Conservation (phyloP, 2,888 invertebrate species). For the Cetonia aurata region DNA sequence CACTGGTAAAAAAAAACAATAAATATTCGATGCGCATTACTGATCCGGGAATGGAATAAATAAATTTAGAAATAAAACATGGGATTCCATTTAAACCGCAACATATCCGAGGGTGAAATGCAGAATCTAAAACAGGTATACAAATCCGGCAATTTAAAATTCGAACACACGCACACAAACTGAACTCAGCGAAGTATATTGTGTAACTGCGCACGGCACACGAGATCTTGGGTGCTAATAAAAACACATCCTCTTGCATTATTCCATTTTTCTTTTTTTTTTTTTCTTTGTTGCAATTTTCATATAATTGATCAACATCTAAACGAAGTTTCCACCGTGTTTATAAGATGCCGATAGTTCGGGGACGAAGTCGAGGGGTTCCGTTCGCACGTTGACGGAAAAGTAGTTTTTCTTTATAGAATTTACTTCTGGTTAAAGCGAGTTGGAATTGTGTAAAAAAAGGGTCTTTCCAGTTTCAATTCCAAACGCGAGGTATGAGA, state of each 20-base stretch:
- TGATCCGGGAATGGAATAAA: neutral
- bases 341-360: no score
- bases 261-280: slow-evolving; percentile 3
- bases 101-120: slow-evolving; percentile 7
- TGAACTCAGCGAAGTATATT: neutral
- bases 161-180: neutral
- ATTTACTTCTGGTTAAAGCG: no score
- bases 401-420: no score
- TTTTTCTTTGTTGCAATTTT: neutral
- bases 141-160: slow-evolving; percentile 22
- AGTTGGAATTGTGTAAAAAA: no score
- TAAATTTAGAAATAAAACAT: slow-evolving; percentile 1
- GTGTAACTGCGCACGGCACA: neutral
- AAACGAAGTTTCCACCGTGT: neutral
- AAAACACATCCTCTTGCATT: no score
- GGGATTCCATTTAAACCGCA: slow-evolving; percentile 9
- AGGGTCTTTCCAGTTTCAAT: no score
- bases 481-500: no score
- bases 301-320: neutral
- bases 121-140: slow-evolving; percentile 9
- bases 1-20: no score
- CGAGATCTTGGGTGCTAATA: no score
- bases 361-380: no score
- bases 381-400: no score
- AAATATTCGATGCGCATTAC: no score